These are phyloP conservation scores for Microtus richardsoni DNA, from an alignment of 2,113 vertebrate species.

Conservation along the genomic window DNA sequence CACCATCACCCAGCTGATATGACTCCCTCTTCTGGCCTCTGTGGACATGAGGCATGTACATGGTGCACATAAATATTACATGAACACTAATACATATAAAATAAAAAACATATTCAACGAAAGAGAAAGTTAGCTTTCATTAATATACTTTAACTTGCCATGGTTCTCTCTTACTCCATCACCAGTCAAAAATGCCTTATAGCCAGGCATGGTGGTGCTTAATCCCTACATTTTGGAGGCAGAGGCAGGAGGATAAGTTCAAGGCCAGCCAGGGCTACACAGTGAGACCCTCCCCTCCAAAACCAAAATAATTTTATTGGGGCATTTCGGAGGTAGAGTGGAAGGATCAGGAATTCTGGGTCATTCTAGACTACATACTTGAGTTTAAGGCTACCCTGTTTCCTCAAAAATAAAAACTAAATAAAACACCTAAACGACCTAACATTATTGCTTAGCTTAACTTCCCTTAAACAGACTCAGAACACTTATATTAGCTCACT, in stretches of 20 bases:
- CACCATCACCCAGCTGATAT: background rate
- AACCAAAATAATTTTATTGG: background rate
- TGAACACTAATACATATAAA: background rate
- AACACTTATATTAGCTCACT: background rate
- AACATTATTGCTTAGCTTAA: background rate
- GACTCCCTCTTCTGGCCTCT: background rate
- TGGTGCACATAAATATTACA: background rate
- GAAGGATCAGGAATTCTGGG: background rate
- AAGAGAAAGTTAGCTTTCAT: background rate
- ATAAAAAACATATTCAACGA: background rate
- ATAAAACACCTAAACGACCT: background rate
- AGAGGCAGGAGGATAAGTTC: background rate
- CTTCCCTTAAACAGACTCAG: background rate
- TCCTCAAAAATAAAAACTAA: background rate
- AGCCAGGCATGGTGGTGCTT: background rate
- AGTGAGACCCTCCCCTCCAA: background rate
- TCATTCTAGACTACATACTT: background rate
- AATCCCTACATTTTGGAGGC: background rate
- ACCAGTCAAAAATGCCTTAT: background rate
- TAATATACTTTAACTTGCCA: background rate
- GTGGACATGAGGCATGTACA: background rate
- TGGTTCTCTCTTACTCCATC: background rate
- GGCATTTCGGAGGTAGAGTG: background rate
- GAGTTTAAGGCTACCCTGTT: background rate
- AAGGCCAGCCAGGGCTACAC: background rate